Evolutionary conservation across 2,113 vertebrate genomes (phyloP), one percentile per base, ranked within the genome.

Genomic region (Gallinago undulata): DNA sequence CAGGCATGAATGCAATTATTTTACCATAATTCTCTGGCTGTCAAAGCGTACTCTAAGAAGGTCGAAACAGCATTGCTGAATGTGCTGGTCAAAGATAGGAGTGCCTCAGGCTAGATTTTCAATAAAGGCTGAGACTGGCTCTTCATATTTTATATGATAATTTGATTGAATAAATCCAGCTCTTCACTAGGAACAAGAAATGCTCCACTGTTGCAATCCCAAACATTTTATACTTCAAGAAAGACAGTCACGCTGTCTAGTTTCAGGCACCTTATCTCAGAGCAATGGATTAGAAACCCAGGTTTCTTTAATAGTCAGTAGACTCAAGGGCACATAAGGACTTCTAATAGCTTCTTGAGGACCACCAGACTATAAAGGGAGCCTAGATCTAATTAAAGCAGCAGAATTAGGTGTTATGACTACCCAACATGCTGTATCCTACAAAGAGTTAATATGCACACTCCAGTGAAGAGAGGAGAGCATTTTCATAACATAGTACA

Each of bases 101-200:
- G 39, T 93, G 96, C 96, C 96, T 91, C 81, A 89, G 95, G 96
- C 84, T 96, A 96, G 89, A 94, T 94, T 95, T 95, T 92, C 95
- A 89, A 94, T 93, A 95, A 91, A 80, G 84, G 75, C 70, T 90
- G 87, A 90, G 82, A 62, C 63, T 80, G 75, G 75, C 78, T 66
- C 37, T 74, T 95, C 51, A 11, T 67, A 80, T 93, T 95, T 90
- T 81, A 77, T 22, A 89, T 1, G 13, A 83, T 59, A 87, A 85
- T 73, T 77, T 87, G 86, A 92, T 39, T 82, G 91, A 96, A 82
- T 89, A 94, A 94, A 91, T 94, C 70, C 91, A 91, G 59, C 74
- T 87, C 50, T 89, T 96, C 62, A 64, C 73, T 69, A 87, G 48
- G 37, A 94, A 82, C 39, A 87, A 37, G 22, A 75, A 93, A 79